A percentile compares a stretch with the other conserved stretches of the same genome.
Conservation (phyloP, 2,888 invertebrate species). For the Patella depressa region DNA sequence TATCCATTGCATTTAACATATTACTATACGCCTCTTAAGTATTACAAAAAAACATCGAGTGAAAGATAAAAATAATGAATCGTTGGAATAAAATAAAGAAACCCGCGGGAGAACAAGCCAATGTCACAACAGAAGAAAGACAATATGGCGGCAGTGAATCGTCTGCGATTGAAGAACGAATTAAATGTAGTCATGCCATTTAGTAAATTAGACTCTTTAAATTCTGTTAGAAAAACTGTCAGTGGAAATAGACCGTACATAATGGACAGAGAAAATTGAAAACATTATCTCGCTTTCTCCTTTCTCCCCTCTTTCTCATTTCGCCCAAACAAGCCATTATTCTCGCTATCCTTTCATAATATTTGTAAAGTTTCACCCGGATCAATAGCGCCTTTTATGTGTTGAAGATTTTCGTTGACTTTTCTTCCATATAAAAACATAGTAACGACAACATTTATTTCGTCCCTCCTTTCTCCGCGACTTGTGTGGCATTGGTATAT, state of each 20-base stretch:
- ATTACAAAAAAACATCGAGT: no score
- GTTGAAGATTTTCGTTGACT: not conserved
- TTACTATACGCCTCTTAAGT: no score
- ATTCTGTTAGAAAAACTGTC: no score
- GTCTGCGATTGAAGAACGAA: not conserved
- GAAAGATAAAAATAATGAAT: no score
- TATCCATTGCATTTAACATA: no score
- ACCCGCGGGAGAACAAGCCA: not conserved
- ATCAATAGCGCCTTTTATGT: conserved; percentile 18
- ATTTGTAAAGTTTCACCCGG: not conserved
- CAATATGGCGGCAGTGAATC: not conserved
- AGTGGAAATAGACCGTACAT: not conserved
- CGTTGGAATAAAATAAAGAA: no score
- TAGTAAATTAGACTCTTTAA: no score
- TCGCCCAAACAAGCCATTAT: conserved; percentile 3
- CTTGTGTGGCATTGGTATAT: conserved; percentile 12
- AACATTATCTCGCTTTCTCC: not conserved
- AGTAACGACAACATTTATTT: not conserved
- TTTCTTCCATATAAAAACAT: not conserved
- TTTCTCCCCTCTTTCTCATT: conserved; percentile 1
- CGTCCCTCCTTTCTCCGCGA: not conserved
- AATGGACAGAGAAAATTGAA: not conserved
- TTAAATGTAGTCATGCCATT: no score
- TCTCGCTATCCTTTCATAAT: conserved; percentile 12
- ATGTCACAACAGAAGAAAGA: not conserved